Percentiles rank a stretch among this genome's conserved stretches.
These are phyloP conservation scores for Solenopsis fugax DNA, from an alignment of 1,140 invertebrate genomes.

Conservation along the genomic window DNA sequence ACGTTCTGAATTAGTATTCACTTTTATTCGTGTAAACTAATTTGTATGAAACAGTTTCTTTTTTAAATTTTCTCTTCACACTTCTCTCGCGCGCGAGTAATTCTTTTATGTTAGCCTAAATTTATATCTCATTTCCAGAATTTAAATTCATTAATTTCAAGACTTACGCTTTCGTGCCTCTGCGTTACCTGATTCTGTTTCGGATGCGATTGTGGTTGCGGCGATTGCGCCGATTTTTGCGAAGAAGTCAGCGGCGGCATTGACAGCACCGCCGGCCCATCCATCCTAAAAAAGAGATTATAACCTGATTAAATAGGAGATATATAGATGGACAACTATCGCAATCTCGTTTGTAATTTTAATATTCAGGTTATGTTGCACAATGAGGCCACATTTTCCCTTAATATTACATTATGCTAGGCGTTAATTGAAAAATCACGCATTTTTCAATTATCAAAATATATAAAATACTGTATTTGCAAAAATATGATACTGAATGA, in stretches of 20 bases:
- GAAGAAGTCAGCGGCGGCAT: constrained; percentile 77
- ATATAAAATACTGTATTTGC: not conserved
- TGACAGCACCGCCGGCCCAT: constrained; percentile 81
- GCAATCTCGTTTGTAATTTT: not conserved
- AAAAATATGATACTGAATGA: not conserved
- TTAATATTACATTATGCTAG: not conserved
- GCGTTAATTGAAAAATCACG: not conserved
- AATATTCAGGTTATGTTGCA: not conserved
- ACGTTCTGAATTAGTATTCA: not conserved
- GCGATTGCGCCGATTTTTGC: constrained; percentile 79
- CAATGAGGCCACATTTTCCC: too few species aligned
- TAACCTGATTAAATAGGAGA: not conserved
- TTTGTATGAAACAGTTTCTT: not conserved
- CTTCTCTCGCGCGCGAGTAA: not conserved
- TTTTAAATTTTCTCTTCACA: not conserved
- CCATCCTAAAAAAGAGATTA: constrained; percentile 79
- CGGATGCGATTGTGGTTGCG: constrained; percentile 81
- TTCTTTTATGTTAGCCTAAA: not conserved
- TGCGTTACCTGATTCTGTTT: constrained; percentile 83
- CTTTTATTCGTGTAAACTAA: not conserved
- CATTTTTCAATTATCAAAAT: constrained; percentile 25
- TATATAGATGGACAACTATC: not conserved
- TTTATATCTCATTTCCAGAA: not conserved
- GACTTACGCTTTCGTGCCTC: not conserved
- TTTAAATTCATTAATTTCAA: constrained; percentile 36